phyloP scores from a whole-genome alignment of 2,797 vertebrate genomes.

The Galagoides demidoff region DNA sequence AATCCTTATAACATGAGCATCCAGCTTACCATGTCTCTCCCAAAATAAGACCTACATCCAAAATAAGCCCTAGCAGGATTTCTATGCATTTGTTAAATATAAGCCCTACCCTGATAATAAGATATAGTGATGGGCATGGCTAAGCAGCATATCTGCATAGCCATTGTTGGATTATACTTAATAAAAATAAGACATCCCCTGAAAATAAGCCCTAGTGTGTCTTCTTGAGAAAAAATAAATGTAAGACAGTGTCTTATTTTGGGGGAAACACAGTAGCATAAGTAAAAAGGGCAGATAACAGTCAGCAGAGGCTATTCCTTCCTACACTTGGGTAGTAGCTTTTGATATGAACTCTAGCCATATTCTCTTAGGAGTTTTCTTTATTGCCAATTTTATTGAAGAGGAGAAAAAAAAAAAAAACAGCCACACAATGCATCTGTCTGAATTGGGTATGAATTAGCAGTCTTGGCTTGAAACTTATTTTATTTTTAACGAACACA shows the following conservation, averaged over 20 bases:
- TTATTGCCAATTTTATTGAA: neutral
- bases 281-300: neutral
- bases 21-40: neutral
- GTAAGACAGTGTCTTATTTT: too few relatives aligned
- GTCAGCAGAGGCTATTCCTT: neutral
- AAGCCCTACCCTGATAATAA: too few relatives aligned
- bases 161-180: too few relatives aligned
- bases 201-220: too few relatives aligned
- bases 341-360: neutral
- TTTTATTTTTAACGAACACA: constrained; percentile 23
- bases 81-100: too few relatives aligned
- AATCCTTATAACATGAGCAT: neutral
- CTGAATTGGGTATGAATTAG: neutral
- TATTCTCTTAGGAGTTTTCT: neutral
- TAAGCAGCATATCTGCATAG: too few relatives aligned
- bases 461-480: neutral
- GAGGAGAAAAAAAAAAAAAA: neutral
- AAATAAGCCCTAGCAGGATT: too few relatives aligned
- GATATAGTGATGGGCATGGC: too few relatives aligned
- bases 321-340: neutral
- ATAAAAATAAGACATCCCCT: too few relatives aligned
- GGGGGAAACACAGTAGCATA: neutral
- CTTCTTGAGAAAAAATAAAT: too few relatives aligned
- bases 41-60: too few relatives aligned
- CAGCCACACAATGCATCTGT: neutral